A percentile compares a stretch with the other conserved stretches of the same genome.
phyloP scores from a whole-genome alignment of 2,113 vertebrate genomes.

The Chrysemys picta region DNA sequence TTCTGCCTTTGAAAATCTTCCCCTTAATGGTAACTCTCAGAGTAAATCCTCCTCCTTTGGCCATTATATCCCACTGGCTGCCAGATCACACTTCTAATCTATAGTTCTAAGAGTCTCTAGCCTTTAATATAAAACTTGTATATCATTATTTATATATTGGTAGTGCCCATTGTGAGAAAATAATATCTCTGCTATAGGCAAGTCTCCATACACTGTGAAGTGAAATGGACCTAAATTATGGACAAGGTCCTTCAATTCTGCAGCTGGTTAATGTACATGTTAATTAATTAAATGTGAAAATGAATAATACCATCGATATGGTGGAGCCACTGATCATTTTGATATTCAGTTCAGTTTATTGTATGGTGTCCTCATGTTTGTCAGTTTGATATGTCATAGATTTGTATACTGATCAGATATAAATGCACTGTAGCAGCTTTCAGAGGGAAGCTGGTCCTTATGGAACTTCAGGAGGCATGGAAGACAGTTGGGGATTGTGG shows the following conservation, averaged over 20 bases:
- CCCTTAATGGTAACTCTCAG: accelerated
- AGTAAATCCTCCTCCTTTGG: background rate
- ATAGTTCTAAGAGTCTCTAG: accelerated
- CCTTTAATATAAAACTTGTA: background rate
- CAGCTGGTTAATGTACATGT: background rate
- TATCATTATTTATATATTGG: accelerated
- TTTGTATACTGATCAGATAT: background rate
- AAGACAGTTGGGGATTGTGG: background rate
- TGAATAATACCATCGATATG: background rate
- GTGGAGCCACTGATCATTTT: background rate
- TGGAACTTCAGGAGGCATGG: accelerated
- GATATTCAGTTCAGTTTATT: background rate
- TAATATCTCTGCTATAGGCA: background rate
- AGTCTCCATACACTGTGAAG: background rate
- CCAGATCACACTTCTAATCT: background rate
- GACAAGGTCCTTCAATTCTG: background rate
- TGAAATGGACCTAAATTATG: background rate
- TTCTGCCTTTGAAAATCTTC: background rate
- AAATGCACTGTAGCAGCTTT: background rate
- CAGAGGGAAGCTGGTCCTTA: background rate
- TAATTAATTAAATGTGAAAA: background rate
- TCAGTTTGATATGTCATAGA: background rate
- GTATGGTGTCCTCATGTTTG: background rate
- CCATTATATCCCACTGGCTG: background rate
- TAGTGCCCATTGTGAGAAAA: accelerated